Conservation (phyloP, 2,888 invertebrate species). For the Parnassius apollo region DNA sequence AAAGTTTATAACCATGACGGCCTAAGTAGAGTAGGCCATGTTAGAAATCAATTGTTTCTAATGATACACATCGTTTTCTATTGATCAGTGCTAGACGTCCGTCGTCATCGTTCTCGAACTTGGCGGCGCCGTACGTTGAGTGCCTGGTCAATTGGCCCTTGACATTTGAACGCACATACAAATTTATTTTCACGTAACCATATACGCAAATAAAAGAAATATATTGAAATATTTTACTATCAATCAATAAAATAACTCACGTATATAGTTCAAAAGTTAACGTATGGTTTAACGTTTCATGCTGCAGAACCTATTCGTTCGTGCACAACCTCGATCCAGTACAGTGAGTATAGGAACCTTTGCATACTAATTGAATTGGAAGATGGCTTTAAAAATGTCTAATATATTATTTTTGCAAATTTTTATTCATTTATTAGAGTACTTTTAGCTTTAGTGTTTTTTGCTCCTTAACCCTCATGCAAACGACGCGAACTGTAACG, state of each 20-base stretch:
- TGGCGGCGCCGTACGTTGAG: slow-evolving; percentile 50
- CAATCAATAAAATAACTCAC: neutral
- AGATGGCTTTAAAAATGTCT: slow-evolving; percentile 14
- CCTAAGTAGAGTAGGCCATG: slow-evolving; percentile 26
- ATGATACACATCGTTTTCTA: slow-evolving; percentile 63
- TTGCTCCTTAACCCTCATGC: slow-evolving; percentile 1
- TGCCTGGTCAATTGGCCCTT: slow-evolving; percentile 56
- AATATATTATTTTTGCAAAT: slow-evolving; percentile 38
- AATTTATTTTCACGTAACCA: no score
- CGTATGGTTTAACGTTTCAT: slow-evolving; percentile 50
- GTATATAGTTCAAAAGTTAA: slow-evolving; percentile 7
- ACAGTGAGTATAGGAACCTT: slow-evolving; percentile 60
- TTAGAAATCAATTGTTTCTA: slow-evolving; percentile 60
- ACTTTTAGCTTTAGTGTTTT: slow-evolving; percentile 21
- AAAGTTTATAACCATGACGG: slow-evolving; percentile 1
- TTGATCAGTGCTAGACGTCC: slow-evolving; percentile 66
- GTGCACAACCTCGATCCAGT: slow-evolving; percentile 74
- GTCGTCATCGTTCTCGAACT: slow-evolving; percentile 33
- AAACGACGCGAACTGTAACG: neutral
- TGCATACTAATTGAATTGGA: slow-evolving; percentile 28
- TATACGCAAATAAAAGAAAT: no score
- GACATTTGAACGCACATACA: slow-evolving; percentile 44
- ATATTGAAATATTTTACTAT: no score
- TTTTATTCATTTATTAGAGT: neutral
- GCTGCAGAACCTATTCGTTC: slow-evolving; percentile 74